Percentiles rank a stretch among this genome's conserved stretches.
Conservation (phyloP, 2,888 invertebrate species). For the Phaonia tiefii region DNA sequence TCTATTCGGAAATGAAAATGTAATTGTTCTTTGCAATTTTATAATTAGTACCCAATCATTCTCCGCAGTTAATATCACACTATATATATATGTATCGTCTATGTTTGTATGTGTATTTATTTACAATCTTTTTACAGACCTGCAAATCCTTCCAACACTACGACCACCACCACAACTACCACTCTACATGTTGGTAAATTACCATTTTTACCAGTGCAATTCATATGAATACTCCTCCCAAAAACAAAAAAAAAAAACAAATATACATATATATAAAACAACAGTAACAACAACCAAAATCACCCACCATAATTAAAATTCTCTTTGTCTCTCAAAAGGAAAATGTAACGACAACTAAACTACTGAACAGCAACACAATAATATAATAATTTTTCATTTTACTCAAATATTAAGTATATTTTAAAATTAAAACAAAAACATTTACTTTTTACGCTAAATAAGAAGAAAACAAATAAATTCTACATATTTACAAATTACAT, state of each 20-base stretch:
- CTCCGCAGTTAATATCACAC: no score
- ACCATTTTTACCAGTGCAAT: slow-evolving; percentile 79
- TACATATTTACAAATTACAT: slow-evolving; percentile 18
- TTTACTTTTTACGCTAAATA: slow-evolving; percentile 2
- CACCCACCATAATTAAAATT: slow-evolving; percentile 41
- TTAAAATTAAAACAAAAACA: slow-evolving; percentile 6
- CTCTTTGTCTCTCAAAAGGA: slow-evolving; percentile 64
- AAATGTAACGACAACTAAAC: slow-evolving; percentile 38
- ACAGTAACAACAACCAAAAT: slow-evolving; percentile 44
- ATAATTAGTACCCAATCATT: no score
- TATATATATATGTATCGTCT: no score
- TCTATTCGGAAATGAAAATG: no score
- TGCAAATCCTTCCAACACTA: slow-evolving; percentile 74
- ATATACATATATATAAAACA: slow-evolving; percentile 40
- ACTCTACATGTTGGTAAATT: slow-evolving; percentile 78
- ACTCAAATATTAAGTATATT: slow-evolving; percentile 23
- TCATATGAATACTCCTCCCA: slow-evolving; percentile 72
- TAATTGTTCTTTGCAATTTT: no score
- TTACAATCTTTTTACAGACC: slow-evolving; percentile 74
- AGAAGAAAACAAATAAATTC: slow-evolving; percentile 15
- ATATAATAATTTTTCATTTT: slow-evolving; percentile 31
- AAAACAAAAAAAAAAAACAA: no score
- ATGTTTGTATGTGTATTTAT: neutral
- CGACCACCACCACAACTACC: slow-evolving; percentile 7
- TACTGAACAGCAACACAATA: slow-evolving; percentile 31